These are phyloP conservation scores for Gasterosteus nipponicus DNA, from an alignment of 2,113 vertebrate genomes.

Conservation along the genomic window DNA sequence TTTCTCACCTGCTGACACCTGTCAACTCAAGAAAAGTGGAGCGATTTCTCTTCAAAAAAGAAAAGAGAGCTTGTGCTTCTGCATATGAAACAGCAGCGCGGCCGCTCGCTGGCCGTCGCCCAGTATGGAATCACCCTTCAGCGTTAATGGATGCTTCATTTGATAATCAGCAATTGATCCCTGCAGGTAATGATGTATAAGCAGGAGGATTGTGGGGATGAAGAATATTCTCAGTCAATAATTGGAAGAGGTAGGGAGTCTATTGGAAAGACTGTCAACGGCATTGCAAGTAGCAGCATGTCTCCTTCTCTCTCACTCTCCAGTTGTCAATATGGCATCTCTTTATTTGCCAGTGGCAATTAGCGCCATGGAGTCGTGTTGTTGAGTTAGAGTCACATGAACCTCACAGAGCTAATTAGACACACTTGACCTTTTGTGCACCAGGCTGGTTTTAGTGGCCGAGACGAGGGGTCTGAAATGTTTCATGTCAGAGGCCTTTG, in stretches of 20 bases:
- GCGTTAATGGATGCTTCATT: conserved; percentile 76
- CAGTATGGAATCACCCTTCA: conserved; percentile 69
- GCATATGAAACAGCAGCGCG: conserved; percentile 20
- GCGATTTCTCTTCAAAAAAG: conserved; percentile 9
- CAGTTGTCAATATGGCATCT: conserved; percentile 70
- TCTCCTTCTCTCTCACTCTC: conserved; percentile 64
- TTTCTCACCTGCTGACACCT: conserved; percentile 15
- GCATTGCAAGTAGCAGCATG: conserved; percentile 55
- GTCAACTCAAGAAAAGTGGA: conserved; percentile 30
- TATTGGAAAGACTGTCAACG: conserved; percentile 33
- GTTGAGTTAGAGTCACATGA: conserved; percentile 57
- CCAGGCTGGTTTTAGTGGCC: conserved; percentile 49
- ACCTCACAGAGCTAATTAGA: conserved; percentile 63
- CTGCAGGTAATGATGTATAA: conserved; percentile 75
- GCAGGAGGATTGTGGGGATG: conserved; percentile 54
- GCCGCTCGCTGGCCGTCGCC: conserved; percentile 59
- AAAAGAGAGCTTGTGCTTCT: conserved; percentile 27
- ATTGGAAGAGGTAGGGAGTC: conserved; percentile 50
- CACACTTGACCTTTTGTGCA: conserved; percentile 68
- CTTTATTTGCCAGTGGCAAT: conserved; percentile 69
- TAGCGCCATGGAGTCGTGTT: conserved; percentile 54
- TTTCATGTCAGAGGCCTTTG: background rate
- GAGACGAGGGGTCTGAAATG: background rate
- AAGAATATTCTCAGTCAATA: conserved; percentile 73
- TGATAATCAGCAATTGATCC: conserved; percentile 79